These are phyloP conservation scores for Ganaspis brasiliensis DNA, from an alignment of 2,888 invertebrate genomes.

Conservation along the genomic window DNA sequence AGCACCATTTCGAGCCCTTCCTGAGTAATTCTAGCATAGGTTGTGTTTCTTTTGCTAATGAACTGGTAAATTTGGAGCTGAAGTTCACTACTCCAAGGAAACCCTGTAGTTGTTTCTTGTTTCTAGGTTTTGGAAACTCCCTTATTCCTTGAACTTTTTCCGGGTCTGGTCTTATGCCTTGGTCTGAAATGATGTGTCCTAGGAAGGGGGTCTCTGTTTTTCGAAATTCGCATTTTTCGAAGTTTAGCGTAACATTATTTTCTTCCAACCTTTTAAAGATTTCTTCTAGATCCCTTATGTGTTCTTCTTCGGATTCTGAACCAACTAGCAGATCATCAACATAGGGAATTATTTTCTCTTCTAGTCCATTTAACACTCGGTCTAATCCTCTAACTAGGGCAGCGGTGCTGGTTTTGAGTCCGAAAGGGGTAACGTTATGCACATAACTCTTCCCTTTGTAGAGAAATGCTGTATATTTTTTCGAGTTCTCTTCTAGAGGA, in stretches of 20 bases:
- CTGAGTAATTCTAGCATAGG: slow-evolving; percentile 53
- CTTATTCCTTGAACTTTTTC: slow-evolving; percentile 48
- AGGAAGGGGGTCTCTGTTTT: slow-evolving; percentile 34
- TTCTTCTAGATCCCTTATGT: neutral
- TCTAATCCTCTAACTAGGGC: slow-evolving; percentile 21
- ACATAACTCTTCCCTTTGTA: slow-evolving; percentile 44
- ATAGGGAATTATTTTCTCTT: neutral
- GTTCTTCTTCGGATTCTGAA: neutral
- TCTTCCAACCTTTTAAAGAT: slow-evolving; percentile 17
- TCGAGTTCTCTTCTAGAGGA: slow-evolving; percentile 44
- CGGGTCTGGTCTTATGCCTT: slow-evolving; percentile 47
- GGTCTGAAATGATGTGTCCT: slow-evolving; percentile 30
- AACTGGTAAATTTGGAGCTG: slow-evolving; percentile 35
- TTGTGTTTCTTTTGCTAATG: slow-evolving; percentile 41
- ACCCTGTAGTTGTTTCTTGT: slow-evolving; percentile 45
- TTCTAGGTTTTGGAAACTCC: slow-evolving; percentile 38
- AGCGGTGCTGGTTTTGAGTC: slow-evolving; percentile 46
- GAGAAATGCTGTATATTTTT: slow-evolving; percentile 39
- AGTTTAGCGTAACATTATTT: slow-evolving; percentile 60
- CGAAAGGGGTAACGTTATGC: slow-evolving; percentile 49
- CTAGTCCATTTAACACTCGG: neutral
- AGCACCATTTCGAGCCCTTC: slow-evolving; percentile 47
- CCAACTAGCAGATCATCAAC: slow-evolving; percentile 25
- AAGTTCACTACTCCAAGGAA: slow-evolving; percentile 48
- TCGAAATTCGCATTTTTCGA: slow-evolving; percentile 82